These are phyloP conservation scores for Scaptomyza cyrtandrae DNA, from an alignment of 2,888 invertebrate genomes.

Conservation along the genomic window DNA sequence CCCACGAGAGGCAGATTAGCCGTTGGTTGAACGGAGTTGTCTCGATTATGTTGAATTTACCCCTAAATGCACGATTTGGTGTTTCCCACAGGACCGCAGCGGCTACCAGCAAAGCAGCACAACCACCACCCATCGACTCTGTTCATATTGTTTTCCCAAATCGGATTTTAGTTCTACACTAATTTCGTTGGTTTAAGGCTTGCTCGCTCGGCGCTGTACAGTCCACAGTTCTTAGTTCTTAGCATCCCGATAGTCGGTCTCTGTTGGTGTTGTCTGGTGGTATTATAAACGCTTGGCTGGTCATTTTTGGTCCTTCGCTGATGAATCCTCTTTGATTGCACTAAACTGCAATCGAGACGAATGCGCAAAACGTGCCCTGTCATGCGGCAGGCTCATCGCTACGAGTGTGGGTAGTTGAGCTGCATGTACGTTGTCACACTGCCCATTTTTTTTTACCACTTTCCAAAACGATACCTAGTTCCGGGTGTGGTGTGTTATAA, in stretches of 20 bases:
- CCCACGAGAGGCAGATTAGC: slow-evolving; percentile 71
- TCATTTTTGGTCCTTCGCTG: slow-evolving; percentile 69
- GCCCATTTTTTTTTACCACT: not conserved
- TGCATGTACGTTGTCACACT: not conserved
- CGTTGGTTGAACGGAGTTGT: slow-evolving; percentile 25
- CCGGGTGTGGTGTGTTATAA: too few relatives aligned
- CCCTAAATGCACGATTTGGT: slow-evolving; percentile 56
- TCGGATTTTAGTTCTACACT: slow-evolving; percentile 84
- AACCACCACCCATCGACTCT: slow-evolving; percentile 39
- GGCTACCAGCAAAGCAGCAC: slow-evolving; percentile 19
- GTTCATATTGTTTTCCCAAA: slow-evolving; percentile 81
- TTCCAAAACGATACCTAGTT: too few relatives aligned
- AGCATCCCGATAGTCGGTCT: slow-evolving; percentile 14
- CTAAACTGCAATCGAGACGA: slow-evolving; percentile 80
- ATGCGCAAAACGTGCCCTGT: slow-evolving; percentile 74
- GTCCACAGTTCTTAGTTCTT: slow-evolving; percentile 19
- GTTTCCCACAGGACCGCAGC: slow-evolving; percentile 67
- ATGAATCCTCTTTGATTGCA: slow-evolving; percentile 82
- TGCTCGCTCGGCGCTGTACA: slow-evolving; percentile 37
- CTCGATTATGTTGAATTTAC: slow-evolving; percentile 43
- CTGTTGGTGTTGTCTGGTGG: slow-evolving; percentile 56
- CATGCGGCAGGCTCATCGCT: slow-evolving; percentile 48
- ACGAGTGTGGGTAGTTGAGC: slow-evolving; percentile 13
- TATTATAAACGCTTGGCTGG: too few relatives aligned
- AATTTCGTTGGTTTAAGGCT: slow-evolving; percentile 83